Base-by-base conservation (phyloP, 2,113 vertebrate species). In the Lates calcarifer region DNA sequence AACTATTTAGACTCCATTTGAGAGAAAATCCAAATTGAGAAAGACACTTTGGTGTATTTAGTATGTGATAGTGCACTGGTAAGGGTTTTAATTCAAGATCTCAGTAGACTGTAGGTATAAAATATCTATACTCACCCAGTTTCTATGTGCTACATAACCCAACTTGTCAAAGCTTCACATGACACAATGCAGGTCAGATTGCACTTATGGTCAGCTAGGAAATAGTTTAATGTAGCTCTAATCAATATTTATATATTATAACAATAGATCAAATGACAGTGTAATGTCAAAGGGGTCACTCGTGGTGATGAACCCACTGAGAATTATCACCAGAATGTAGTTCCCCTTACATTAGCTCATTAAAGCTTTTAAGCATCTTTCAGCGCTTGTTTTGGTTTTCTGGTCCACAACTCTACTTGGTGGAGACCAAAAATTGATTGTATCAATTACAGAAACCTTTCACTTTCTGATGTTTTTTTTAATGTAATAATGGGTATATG, bases 1-100 rank as follows among this genome's bases (percentile, higher is more conserved):
- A 51, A 62, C 64, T 72, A 65, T 83, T 82, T 76, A 82, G 57
- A 78, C 51, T 72, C 68, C 24, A 56, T 74, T 68, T 86, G 26
- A 70, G 33, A 73, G 31, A 53, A n/a, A 63, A 75, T 83, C 68
- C 71, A 24, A 17, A 45, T 31, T 4, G 37, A 53, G 43, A 24
- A 66, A 66, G 37, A n/a, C 28, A 77, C 45, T 77, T 57, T 4
- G 20, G 5, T n/a, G 22, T 18, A 18, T 49, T 73, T 4, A 33
- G 17, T 60, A 28, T 41, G 2, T 69, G 66, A 81, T 58, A 63
- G 62, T 62, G 33, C 1, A 4, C 43, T 76, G 60, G 61, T 41
- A 60, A 29, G 22, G 37, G 35, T 41, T 78, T 60, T 29, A 28
- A 60, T 78, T 74, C 51, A 49, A 43, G 26, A 71, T 65, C 58